Conservation (phyloP, 2,888 invertebrate species). For the Apamea monoglypha region DNA sequence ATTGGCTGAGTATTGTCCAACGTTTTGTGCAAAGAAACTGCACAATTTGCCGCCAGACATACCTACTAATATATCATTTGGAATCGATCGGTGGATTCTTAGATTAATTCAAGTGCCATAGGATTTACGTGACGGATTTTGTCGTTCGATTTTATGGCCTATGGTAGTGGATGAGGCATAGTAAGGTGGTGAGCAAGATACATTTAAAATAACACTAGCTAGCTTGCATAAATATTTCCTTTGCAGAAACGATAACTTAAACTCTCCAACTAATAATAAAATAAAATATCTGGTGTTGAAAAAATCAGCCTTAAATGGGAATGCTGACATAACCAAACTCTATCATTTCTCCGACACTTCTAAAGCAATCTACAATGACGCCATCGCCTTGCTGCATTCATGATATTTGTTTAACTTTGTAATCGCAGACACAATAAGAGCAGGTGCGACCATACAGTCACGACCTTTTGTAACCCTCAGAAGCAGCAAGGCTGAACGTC, state of each 20-base stretch:
- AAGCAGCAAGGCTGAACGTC: slow-evolving; percentile 25
- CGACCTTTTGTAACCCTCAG: slow-evolving; percentile 19
- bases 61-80: slow-evolving; percentile 34
- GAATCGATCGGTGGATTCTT: slow-evolving; percentile 20
- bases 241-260: background rate
- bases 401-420: slow-evolving; percentile 20
- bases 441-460: slow-evolving; percentile 15
- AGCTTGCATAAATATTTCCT: background rate
- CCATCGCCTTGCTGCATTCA: background rate
- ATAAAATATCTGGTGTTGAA: background rate
- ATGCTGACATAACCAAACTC: background rate
- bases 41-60: slow-evolving; percentile 40
- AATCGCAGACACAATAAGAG: slow-evolving; percentile 12
- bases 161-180: background rate
- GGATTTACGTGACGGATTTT: slow-evolving; percentile 10
- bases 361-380: background rate
- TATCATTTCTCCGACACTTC: too few relatives aligned
- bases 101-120: slow-evolving; percentile 7
- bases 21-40: slow-evolving; percentile 48
- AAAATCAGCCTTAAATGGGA: background rate
- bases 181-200: background rate
- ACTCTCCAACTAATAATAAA: background rate
- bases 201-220: background rate
- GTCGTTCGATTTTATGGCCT: background rate
- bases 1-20: slow-evolving; percentile 67